A percentile compares a stretch with the other conserved stretches of the same genome.
Conservation (phyloP, 92 coral and sea anemone species). For the Phymanthus crucifer region DNA sequence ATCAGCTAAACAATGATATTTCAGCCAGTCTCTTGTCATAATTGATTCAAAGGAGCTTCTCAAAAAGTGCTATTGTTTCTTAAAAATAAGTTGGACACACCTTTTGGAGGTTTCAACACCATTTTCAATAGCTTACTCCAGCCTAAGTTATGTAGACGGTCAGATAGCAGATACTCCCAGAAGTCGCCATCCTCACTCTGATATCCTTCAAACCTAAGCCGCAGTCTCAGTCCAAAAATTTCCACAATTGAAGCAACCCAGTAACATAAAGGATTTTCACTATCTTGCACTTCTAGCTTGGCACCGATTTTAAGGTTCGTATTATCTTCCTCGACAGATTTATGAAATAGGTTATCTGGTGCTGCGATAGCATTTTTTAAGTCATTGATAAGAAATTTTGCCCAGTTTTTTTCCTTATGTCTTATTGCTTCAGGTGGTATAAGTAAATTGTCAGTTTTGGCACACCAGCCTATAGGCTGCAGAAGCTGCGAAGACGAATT, state of each 20-base stretch:
- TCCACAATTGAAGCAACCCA: constrained; percentile 79
- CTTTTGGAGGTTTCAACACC: constrained; percentile 60
- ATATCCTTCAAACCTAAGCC: constrained; percentile 64
- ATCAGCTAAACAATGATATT: too few species aligned
- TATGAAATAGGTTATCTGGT: constrained; percentile 69
- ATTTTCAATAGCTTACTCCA: constrained; percentile 68
- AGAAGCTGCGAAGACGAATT: constrained; percentile 66
- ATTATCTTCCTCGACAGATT: constrained; percentile 54
- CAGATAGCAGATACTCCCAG: constrained; percentile 74
- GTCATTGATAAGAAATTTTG: constrained; percentile 66
- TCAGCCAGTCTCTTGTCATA: too few species aligned
- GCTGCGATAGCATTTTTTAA: constrained; percentile 65
- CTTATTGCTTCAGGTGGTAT: constrained; percentile 86
- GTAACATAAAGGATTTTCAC: constrained; percentile 59
- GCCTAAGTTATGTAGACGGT: constrained; percentile 71
- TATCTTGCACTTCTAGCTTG: constrained; percentile 63
- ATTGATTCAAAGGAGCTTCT: neutral
- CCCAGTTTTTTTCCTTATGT: constrained; percentile 86
- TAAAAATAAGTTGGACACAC: constrained; percentile 1
- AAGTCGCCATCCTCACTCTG: constrained; percentile 54
- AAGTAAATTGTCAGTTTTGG: constrained; percentile 64
- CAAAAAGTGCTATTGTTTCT: too few species aligned
- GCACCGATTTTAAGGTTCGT: constrained; percentile 60
- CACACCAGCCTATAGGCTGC: constrained; percentile 88
- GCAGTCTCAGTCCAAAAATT: constrained; percentile 67